These are phyloP conservation scores for Sinotaia quadrata DNA, from an alignment of 2,888 invertebrate genomes.

Conservation along the genomic window DNA sequence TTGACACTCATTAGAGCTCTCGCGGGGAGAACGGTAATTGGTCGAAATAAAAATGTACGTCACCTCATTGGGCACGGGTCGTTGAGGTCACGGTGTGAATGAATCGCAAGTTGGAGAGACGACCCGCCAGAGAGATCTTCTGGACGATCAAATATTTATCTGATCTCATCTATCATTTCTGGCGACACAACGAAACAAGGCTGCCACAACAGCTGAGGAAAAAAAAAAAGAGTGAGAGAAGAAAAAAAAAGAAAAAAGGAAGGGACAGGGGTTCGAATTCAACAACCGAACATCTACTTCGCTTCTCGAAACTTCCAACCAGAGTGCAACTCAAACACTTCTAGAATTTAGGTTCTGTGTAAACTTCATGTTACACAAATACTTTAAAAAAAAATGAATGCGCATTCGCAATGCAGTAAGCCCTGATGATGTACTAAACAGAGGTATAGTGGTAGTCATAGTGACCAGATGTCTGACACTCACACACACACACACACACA, in stretches of 20 bases:
- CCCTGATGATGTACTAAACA: too few species aligned
- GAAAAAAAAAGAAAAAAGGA: background rate
- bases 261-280: background rate
- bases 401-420: too few species aligned
- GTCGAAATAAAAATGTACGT: constrained; percentile 34
- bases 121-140: constrained; percentile 19
- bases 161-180: constrained; percentile 42
- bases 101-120: constrained; percentile 32
- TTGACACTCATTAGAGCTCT: constrained; percentile 33
- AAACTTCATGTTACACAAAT: too few species aligned
- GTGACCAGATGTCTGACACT: too few species aligned
- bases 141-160: constrained; percentile 44
- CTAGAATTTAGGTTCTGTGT: background rate
- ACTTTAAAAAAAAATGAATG: too few species aligned
- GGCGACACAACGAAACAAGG: constrained; percentile 20
- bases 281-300: too few species aligned
- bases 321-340: background rate
- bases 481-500: too few species aligned
- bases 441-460: too few species aligned
- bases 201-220: too few species aligned
- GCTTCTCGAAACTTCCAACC: background rate
- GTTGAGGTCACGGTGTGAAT: constrained; percentile 31
- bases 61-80: constrained; percentile 28
- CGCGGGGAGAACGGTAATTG: constrained; percentile 27
- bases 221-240: background rate